Conservation (phyloP, 2,888 invertebrate species). For the Danaus chrysippus region DNA sequence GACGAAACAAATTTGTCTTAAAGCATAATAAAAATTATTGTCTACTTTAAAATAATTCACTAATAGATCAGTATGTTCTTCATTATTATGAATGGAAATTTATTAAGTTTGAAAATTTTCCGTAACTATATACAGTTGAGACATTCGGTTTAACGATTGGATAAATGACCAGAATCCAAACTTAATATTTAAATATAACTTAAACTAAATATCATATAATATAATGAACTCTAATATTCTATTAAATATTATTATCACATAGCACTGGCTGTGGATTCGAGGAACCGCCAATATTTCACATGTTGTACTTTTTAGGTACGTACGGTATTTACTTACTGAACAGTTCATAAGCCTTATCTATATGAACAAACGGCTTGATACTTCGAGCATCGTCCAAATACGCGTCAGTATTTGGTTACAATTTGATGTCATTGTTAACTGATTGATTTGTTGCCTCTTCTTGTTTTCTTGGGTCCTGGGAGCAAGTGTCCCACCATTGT, state of each 20-base stretch:
- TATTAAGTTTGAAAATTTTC: no score
- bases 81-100: no score
- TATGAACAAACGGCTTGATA: constrained; percentile 17
- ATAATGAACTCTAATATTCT: constrained; percentile 11
- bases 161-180: no score
- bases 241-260: constrained; percentile 61
- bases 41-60: no score
- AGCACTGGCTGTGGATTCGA: constrained; percentile 60
- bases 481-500: constrained; percentile 85
- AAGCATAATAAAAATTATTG: no score
- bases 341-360: constrained; percentile 1
- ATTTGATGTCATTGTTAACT: constrained; percentile 60
- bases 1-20: no score
- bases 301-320: constrained; percentile 30
- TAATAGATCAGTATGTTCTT: no score
- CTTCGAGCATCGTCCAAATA: constrained; percentile 14
- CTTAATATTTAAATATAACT: not conserved
- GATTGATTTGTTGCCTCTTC: constrained; percentile 50
- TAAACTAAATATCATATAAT: not conserved
- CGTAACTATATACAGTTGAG: no score
- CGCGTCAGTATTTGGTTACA: constrained; percentile 39
- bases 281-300: constrained; percentile 43
- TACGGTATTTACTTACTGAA: constrained; percentile 7
- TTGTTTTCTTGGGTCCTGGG: constrained; percentile 54
- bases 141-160: no score